Evolutionary conservation across 2,888 invertebrate genomes (phyloP).

Genomic region (Notodonta ziczac): DNA sequence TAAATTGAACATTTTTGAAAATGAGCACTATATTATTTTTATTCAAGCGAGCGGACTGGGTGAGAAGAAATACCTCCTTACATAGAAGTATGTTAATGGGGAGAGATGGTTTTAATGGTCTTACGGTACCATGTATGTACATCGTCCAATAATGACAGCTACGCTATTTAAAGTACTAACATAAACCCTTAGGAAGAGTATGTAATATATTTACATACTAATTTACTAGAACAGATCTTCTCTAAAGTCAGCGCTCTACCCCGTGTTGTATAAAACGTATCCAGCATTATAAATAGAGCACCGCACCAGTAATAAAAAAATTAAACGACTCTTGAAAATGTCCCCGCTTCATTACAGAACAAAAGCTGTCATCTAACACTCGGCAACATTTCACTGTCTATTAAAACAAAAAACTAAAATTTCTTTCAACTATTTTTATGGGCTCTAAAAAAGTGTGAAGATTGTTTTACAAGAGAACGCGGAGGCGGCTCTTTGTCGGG

Average conservation of each 20-base stretch:
- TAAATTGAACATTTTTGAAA: constrained; percentile 64
- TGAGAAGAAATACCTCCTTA: background rate
- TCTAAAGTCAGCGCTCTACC: background rate
- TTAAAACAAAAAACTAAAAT: constrained; percentile 76
- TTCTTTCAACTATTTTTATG: constrained; percentile 84
- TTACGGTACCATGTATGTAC: no score
- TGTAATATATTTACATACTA: no score
- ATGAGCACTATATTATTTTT: constrained; percentile 18
- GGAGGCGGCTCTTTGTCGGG: constrained; percentile 80
- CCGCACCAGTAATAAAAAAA: constrained; percentile 69
- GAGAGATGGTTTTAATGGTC: no score
- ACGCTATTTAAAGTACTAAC: no score
- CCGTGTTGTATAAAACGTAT: constrained; percentile 37
- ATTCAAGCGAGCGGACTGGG: background rate
- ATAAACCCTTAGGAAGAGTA: no score
- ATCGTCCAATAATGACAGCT: no score
- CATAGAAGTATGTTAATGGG: no score
- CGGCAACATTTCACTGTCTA: constrained; percentile 84
- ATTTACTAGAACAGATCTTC: no score
- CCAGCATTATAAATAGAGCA: constrained; percentile 70
- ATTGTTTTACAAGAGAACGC: constrained; percentile 80
- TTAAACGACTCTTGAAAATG: constrained; percentile 71
- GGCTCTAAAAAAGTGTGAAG: constrained; percentile 81
- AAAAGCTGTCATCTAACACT: constrained; percentile 83
- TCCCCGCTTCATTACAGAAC: constrained; percentile 81